Conservation (phyloP, 1,140 invertebrate genomes). For the Aplysia californica region DNA sequence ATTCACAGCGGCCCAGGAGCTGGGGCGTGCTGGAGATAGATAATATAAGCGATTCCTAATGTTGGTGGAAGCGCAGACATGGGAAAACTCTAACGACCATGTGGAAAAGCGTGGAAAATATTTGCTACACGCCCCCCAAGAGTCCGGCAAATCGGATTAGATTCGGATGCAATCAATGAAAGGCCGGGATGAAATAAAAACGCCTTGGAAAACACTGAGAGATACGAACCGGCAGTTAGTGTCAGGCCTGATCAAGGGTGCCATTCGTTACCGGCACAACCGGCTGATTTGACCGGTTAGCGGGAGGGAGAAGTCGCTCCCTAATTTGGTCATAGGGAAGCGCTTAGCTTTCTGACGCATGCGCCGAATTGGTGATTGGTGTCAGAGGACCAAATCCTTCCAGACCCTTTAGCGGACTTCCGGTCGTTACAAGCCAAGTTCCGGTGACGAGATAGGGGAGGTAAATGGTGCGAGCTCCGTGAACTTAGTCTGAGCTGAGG, state of each 20-base stretch:
- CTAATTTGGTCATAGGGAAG: not conserved
- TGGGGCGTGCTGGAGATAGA: too few species aligned
- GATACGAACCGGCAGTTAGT: not conserved
- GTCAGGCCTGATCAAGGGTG: not conserved
- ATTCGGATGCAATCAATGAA: not conserved
- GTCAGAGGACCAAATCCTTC: not conserved
- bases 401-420: not conserved
- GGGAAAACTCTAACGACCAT: not conserved
- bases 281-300: too few species aligned
- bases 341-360: conserved; percentile 8
- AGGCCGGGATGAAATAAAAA: not conserved
- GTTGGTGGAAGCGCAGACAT: too few species aligned
- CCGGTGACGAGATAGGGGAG: not conserved
- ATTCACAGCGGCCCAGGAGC: too few species aligned
- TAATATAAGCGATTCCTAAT: too few species aligned
- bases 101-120: not conserved
- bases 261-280: not conserved
- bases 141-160: not conserved
- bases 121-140: not conserved
- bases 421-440: not conserved
- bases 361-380: conserved; percentile 1
- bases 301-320: not conserved
- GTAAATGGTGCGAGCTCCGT: not conserved
- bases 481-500: not conserved
- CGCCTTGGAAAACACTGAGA: not conserved